Conservation (phyloP, 2,888 invertebrate species). For the Eueremaeus valkanovi region DNA sequence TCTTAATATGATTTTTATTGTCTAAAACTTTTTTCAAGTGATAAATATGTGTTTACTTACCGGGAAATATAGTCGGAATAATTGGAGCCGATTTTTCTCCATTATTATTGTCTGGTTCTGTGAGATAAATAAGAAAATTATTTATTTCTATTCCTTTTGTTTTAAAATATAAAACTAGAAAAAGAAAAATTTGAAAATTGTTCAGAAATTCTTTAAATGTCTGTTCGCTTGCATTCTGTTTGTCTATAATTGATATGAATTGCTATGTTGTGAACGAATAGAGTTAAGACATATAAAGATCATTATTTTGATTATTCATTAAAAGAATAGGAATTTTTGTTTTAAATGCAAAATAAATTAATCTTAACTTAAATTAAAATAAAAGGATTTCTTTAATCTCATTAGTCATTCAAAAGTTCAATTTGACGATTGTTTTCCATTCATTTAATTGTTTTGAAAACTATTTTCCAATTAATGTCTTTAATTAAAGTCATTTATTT, state of each 20-base stretch:
- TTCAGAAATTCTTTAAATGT: background rate
- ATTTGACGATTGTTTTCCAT: background rate
- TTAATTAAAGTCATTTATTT: background rate
- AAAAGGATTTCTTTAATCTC: background rate
- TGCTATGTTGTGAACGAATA: too few relatives aligned
- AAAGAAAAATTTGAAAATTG: background rate
- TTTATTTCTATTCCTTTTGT: background rate
- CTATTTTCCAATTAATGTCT: background rate
- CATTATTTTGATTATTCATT: too few relatives aligned
- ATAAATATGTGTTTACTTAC: background rate
- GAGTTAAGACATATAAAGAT: too few relatives aligned
- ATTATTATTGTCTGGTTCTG: conserved; percentile 8
- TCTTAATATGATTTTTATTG: background rate
- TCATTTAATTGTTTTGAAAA: background rate
- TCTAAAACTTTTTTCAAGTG: background rate
- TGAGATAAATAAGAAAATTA: background rate
- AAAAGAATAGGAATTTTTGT: background rate
- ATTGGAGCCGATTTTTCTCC: background rate
- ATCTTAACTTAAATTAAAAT: background rate
- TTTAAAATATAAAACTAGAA: too few relatives aligned
- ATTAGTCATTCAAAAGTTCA: conserved; percentile 15
- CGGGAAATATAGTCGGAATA: conserved; percentile 5
- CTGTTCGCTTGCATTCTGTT: too few relatives aligned
- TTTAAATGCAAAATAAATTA: background rate
- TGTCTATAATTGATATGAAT: too few relatives aligned